phyloP scores from a whole-genome alignment of 2,797 vertebrate genomes.

The Sebastes vulpes region DNA sequence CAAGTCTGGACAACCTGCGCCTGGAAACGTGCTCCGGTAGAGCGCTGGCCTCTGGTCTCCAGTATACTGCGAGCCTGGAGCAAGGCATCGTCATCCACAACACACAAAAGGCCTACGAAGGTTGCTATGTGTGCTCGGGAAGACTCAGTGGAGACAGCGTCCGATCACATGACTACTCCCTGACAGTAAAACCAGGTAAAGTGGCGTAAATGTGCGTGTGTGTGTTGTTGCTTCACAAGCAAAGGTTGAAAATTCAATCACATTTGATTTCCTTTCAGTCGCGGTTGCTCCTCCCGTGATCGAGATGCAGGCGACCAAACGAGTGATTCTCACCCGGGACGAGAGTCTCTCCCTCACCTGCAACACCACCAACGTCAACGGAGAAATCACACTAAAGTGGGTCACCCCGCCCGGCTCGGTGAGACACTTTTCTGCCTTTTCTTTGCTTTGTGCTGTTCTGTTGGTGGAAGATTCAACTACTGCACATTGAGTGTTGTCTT shows the following conservation, averaged over 20 bases:
- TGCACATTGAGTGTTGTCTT: not conserved
- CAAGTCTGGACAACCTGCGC: constrained; percentile 85
- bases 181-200: constrained; percentile 91
- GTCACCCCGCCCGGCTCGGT: constrained; percentile 86
- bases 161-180: constrained; percentile 80
- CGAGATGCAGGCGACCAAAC: constrained; percentile 84
- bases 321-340: constrained; percentile 87
- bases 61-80: constrained; percentile 85
- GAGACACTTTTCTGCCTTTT: constrained; percentile 71
- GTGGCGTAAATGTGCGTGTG: not conserved
- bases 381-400: constrained; percentile 89
- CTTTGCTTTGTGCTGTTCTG: constrained; percentile 24
- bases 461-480: not conserved
- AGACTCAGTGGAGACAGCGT: constrained; percentile 70
- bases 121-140: constrained; percentile 91
- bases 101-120: constrained; percentile 85
- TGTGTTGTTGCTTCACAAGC: not conserved
- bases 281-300: constrained; percentile 87
- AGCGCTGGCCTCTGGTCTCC: constrained; percentile 85
- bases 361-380: constrained; percentile 91
- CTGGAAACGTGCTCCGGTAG: constrained; percentile 85
- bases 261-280: constrained; percentile 81
- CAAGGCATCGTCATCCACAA: constrained; percentile 88
- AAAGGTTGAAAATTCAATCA: not conserved
- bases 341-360: constrained; percentile 91